A percentile compares a stretch with the other conserved stretches of the same genome.
Conservation (phyloP, 2,888 invertebrate species). For the Capitulum mitella region DNA sequence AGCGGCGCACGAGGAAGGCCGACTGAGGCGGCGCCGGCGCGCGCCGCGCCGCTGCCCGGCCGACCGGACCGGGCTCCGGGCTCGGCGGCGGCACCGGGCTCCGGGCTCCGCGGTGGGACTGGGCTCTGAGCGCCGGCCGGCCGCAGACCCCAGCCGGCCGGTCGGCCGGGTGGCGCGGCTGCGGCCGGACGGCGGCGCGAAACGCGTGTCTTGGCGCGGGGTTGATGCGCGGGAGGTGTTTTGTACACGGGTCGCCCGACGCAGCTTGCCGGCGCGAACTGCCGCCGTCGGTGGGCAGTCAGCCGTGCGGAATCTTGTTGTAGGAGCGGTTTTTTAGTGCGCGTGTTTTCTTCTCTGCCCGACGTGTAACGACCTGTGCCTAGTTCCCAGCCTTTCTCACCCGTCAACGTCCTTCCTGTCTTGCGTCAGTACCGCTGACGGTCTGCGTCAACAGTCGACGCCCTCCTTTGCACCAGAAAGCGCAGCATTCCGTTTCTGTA, state of each 20-base stretch:
- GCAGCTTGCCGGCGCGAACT: too few species aligned
- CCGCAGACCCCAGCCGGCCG: neutral
- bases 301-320: neutral
- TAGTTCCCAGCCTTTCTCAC: neutral
- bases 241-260: too few species aligned
- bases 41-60: neutral
- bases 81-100: neutral
- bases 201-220: neutral
- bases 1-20: constrained; percentile 11
- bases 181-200: neutral
- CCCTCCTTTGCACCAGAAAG: neutral
- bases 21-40: neutral
- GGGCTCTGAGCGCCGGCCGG: neutral
- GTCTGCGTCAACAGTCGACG: too few species aligned
- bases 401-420: neutral
- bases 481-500: neutral
- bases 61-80: neutral
- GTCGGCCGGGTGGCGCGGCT: neutral
- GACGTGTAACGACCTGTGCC: neutral
- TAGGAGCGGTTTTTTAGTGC: neutral
- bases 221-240: too few species aligned
- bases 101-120: neutral
- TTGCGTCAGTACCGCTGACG: too few species aligned
- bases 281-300: too few species aligned
- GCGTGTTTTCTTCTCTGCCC: neutral